These are phyloP conservation scores for Sardinella longiceps DNA, from an alignment of 2,797 vertebrate species.

Conservation along the genomic window DNA sequence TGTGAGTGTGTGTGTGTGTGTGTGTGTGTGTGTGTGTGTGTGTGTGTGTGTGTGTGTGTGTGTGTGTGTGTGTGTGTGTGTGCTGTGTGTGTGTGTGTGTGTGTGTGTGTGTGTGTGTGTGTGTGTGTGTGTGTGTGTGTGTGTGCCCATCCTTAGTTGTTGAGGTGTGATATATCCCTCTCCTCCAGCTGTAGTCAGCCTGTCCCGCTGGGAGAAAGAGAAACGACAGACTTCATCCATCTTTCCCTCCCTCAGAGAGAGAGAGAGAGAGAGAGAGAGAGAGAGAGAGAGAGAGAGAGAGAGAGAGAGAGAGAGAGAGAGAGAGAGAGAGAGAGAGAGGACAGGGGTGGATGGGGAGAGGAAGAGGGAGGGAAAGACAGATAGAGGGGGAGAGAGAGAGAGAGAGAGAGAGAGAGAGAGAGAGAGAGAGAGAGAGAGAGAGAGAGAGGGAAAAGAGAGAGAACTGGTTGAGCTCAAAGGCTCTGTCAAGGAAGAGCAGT, in stretches of 20 bases:
- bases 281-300: neutral
- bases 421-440: neutral
- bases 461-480: neutral
- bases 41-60: neutral
- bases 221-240: neutral
- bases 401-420: neutral
- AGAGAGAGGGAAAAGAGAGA: too few species aligned
- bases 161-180: neutral
- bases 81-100: neutral
- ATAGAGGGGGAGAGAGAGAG: neutral
- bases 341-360: too few species aligned
- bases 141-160: neutral
- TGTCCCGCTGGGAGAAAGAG: neutral
- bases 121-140: constrained; percentile 1
- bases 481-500: neutral
- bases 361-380: neutral
- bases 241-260: neutral
- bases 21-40: neutral
- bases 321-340: constrained; percentile 6
- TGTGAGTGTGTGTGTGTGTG: neutral
- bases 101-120: neutral
- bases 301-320: neutral
- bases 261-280: neutral
- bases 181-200: neutral
- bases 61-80: neutral